Conservation (phyloP, 2,888 invertebrate species). For the Chrysolina haemoptera region DNA sequence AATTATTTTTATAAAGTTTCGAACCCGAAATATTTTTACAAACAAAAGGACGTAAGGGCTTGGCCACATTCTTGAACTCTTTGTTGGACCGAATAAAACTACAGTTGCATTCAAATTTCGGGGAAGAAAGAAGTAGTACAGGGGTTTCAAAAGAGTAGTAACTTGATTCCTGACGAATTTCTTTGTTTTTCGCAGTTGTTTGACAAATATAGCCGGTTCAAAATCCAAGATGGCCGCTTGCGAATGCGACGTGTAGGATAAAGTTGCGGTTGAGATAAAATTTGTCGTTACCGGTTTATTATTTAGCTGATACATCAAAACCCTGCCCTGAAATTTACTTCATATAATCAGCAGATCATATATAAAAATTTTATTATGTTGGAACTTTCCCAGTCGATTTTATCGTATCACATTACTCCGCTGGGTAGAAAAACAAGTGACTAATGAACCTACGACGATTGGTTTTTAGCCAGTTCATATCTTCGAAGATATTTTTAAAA, state of each 20-base stretch:
- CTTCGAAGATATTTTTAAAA: slow-evolving; percentile 27
- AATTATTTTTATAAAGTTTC: background rate
- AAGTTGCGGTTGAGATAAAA: slow-evolving; percentile 19
- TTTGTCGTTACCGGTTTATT: slow-evolving; percentile 34
- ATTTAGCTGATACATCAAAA: slow-evolving; percentile 28
- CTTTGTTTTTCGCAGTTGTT: slow-evolving; percentile 41
- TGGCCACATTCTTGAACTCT: slow-evolving; percentile 47
- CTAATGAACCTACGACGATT: slow-evolving; percentile 22
- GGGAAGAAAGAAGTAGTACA: background rate
- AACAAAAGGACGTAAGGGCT: slow-evolving; percentile 57
- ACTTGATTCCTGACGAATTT: slow-evolving; percentile 25
- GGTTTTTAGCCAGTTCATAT: slow-evolving; percentile 10
- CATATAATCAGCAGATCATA: slow-evolving; percentile 10
- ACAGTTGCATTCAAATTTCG: background rate
- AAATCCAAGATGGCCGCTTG: slow-evolving; percentile 66
- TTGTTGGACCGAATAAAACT: background rate
- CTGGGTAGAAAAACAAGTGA: slow-evolving; percentile 29
- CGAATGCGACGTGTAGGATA: slow-evolving; percentile 63
- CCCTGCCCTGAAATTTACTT: background rate
- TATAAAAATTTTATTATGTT: background rate
- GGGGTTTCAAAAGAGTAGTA: slow-evolving; percentile 2
- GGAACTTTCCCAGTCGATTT: background rate
- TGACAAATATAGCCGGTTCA: slow-evolving; percentile 57
- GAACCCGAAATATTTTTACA: slow-evolving; percentile 28
- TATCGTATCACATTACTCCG: background rate